Percentiles rank a stretch among this genome's conserved stretches.
phyloP scores from a whole-genome alignment of 1,140 invertebrate genomes.

The Propsilocerus akamusi region DNA sequence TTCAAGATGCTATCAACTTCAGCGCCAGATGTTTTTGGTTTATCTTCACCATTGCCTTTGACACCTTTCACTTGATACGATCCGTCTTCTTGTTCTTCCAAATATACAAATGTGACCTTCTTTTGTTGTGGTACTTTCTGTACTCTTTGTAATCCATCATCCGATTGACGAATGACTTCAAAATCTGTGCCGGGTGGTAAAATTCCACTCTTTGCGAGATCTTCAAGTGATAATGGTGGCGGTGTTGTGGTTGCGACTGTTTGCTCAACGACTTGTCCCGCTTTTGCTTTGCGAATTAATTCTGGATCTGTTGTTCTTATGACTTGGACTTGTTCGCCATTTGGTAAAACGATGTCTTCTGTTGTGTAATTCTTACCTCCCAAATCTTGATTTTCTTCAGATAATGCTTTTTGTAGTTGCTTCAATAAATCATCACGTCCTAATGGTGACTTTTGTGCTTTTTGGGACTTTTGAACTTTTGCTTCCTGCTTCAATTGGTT shows the following conservation, averaged over 20 bases:
- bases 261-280: background rate
- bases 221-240: slow-evolving; percentile 36
- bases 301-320: slow-evolving; percentile 44
- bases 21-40: slow-evolving; percentile 39
- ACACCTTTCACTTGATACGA: slow-evolving; percentile 65
- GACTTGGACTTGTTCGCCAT: slow-evolving; percentile 54
- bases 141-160: slow-evolving; percentile 52
- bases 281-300: slow-evolving; percentile 29
- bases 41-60: slow-evolving; percentile 46
- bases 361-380: slow-evolving; percentile 47
- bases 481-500: slow-evolving; percentile 25
- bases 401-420: slow-evolving; percentile 47
- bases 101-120: slow-evolving; percentile 66
- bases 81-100: slow-evolving; percentile 67
- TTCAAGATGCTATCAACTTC: slow-evolving; percentile 65
- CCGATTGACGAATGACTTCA: slow-evolving; percentile 52
- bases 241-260: background rate
- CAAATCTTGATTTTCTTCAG: slow-evolving; percentile 40
- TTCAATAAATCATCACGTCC: slow-evolving; percentile 39
- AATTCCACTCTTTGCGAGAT: slow-evolving; percentile 50
- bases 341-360: slow-evolving; percentile 47
- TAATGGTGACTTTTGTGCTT: slow-evolving; percentile 20
- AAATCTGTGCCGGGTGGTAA: slow-evolving; percentile 56
- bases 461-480: slow-evolving; percentile 10
- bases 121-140: slow-evolving; percentile 43